Evolutionary conservation across 2,113 vertebrate species (phyloP).

Genomic region (Brachionichthys hirsutus): DNA sequence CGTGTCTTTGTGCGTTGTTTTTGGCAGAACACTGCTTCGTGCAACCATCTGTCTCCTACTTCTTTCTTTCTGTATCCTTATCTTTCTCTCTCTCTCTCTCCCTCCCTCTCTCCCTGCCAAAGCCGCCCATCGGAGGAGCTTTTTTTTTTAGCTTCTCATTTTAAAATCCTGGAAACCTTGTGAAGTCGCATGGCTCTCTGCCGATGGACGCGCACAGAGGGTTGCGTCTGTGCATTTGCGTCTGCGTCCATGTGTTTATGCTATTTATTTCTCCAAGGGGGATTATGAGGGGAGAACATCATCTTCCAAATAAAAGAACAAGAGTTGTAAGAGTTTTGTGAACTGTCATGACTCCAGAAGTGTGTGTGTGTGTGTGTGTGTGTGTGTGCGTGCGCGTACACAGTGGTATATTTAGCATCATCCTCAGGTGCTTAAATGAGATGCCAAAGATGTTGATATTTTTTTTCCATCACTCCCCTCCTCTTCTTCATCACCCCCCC

Average conservation of each 20-base stretch:
- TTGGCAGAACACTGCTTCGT: conserved; percentile 92
- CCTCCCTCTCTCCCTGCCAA: conserved; percentile 84
- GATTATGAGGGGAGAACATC: conserved; percentile 35
- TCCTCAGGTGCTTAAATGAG: neutral
- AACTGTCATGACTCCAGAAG: conserved; percentile 61
- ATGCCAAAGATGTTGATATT: conserved; percentile 12
- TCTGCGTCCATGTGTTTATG: conserved; percentile 10
- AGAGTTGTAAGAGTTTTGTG: conserved; percentile 75
- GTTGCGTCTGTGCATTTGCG: conserved; percentile 27
- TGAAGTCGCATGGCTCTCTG: conserved; percentile 91
- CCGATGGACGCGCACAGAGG: conserved; percentile 66
- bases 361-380: neutral
- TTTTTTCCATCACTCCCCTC: neutral
- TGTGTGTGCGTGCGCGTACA: neutral
- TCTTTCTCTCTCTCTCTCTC: conserved; percentile 28
- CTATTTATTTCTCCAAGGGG: neutral
- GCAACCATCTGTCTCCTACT: conserved; percentile 99
- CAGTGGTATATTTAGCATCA: conserved; percentile 1
- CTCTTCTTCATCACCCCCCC: neutral
- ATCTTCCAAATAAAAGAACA: conserved; percentile 50
- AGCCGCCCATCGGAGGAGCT: conserved; percentile 84
- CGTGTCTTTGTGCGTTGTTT: conserved; percentile 83
- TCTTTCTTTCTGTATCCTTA: conserved; percentile 84
- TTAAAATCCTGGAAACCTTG: conserved; percentile 90
- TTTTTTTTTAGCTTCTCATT: conserved; percentile 67